These are phyloP conservation scores for Cygnus atratus DNA, from an alignment of 2,113 vertebrate species.

Conservation along the genomic window DNA sequence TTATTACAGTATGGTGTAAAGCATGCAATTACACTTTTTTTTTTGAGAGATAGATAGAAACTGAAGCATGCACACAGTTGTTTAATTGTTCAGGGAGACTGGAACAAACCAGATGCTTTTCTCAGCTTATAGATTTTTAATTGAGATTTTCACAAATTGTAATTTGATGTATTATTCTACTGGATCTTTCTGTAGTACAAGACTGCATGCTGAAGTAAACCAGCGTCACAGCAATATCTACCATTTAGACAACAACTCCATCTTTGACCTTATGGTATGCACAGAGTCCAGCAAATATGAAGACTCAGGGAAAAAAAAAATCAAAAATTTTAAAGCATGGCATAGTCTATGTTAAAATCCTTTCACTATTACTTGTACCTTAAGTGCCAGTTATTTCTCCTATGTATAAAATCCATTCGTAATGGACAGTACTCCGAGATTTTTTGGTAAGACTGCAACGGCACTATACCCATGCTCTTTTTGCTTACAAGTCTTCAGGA, in stretches of 20 bases:
- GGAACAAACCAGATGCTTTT: slow-evolving; percentile 18
- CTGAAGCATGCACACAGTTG: not conserved
- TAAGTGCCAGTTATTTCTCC: not conserved
- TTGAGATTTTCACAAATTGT: not conserved
- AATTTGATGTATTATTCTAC: not conserved
- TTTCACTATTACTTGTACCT: not conserved
- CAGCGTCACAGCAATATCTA: not conserved
- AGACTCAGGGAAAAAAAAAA: fast-evolving
- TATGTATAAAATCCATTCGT: not conserved
- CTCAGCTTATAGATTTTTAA: slow-evolving; percentile 1
- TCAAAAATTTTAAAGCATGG: not conserved
- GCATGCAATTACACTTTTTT: slow-evolving; percentile 27
- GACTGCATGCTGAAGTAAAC: not conserved
- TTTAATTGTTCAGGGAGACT: slow-evolving; percentile 26
- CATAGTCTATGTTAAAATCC: not conserved
- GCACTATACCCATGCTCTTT: not conserved
- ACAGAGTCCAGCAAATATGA: not conserved
- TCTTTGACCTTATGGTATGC: not conserved
- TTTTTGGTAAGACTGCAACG: not conserved
- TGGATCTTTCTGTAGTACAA: not conserved
- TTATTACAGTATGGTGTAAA: slow-evolving; percentile 36
- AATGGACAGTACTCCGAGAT: not conserved
- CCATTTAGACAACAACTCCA: not conserved
- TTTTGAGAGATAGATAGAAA: slow-evolving; percentile 11
- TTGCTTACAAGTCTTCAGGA: not conserved